Conservation (phyloP, 1,140 invertebrate species). For the Myzus persicae region DNA sequence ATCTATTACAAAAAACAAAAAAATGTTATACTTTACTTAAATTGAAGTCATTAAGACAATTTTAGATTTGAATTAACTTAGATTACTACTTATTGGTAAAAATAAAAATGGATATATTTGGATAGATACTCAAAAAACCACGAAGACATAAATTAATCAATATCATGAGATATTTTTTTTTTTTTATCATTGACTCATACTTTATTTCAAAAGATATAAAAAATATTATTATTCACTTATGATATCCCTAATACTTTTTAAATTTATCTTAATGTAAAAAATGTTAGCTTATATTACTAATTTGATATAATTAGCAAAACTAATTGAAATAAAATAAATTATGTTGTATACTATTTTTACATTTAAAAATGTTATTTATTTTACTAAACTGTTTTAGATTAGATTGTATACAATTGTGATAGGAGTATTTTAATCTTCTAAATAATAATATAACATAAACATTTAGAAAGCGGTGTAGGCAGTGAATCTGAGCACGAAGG, state of each 20-base stretch:
- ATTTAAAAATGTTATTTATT: neutral
- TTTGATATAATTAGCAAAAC: neutral
- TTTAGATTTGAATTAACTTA: neutral
- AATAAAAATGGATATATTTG: neutral
- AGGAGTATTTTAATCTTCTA: no score
- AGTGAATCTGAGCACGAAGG: slow-evolving; percentile 72
- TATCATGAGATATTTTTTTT: neutral
- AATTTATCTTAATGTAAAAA: neutral
- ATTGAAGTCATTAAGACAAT: neutral
- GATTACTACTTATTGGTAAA: neutral
- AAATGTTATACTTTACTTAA: neutral
- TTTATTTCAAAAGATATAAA: no score
- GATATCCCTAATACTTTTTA: neutral
- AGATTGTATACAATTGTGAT: neutral
- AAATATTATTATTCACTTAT: neutral
- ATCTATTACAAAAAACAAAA: neutral
- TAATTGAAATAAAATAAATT: neutral
- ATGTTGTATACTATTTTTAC: neutral
- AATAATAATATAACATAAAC: slow-evolving; percentile 64
- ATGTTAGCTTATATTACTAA: neutral
- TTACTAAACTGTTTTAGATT: neutral
- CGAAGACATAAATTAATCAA: neutral
- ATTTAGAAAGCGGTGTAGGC: slow-evolving; percentile 72
- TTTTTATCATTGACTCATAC: neutral
- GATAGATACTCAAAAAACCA: neutral